These are phyloP conservation scores for Parazoanthus swiftii DNA, from an alignment of 92 coral and sea anemone genomes.

Conservation along the genomic window DNA sequence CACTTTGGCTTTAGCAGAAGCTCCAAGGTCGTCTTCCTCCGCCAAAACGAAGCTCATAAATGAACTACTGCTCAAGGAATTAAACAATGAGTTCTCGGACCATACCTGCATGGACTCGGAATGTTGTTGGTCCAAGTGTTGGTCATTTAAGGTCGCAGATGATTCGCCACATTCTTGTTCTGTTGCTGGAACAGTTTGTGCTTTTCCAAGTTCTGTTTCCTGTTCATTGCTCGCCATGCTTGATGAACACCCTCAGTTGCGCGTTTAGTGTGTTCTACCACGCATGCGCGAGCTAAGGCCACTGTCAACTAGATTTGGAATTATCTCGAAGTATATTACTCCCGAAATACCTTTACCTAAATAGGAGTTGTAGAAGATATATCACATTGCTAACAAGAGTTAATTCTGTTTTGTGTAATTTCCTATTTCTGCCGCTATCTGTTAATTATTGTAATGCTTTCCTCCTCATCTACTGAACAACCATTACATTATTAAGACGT, in stretches of 20 bases:
- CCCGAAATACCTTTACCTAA: neutral
- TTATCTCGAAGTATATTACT: neutral
- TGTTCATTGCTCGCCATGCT: neutral
- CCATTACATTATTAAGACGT: neutral
- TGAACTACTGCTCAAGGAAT: conserved; percentile 16
- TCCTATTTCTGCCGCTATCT: neutral
- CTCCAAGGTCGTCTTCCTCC: conserved; percentile 18
- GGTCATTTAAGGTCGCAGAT: neutral
- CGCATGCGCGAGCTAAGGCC: neutral
- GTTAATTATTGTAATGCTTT: neutral
- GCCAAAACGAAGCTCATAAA: conserved; percentile 28
- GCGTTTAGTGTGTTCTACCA: neutral
- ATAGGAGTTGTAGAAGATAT: neutral
- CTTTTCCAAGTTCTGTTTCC: no score
- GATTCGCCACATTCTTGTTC: neutral
- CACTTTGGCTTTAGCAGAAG: conserved; percentile 24
- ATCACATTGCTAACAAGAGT: neutral
- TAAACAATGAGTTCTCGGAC: neutral
- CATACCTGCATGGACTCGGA: neutral
- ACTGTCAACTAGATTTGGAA: neutral
- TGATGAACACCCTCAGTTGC: neutral
- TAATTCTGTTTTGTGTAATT: neutral
- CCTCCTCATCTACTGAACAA: neutral
- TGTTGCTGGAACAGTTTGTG: neutral
- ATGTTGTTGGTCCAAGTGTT: no score